A percentile compares a stretch with the other conserved stretches of the same genome.
Evolutionary conservation across 2,797 vertebrate species (phyloP).

Genomic region (Chelidonichthys spinosus): DNA sequence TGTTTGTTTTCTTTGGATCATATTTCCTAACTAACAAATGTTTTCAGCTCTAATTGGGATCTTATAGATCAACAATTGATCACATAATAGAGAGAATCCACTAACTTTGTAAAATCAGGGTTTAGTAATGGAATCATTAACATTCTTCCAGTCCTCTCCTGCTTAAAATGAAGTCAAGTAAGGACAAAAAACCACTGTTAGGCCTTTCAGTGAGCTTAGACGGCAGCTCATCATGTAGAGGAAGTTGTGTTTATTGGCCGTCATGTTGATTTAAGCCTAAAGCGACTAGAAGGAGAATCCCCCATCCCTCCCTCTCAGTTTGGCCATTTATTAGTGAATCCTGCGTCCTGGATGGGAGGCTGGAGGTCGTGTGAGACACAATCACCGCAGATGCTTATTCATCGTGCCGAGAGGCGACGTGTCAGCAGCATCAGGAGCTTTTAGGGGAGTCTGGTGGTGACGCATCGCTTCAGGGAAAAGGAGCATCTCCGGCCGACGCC

Average conservation of each 20-base stretch:
- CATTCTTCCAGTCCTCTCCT: background rate
- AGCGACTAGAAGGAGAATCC: background rate
- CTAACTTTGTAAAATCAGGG: background rate
- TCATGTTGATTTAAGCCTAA: conserved; percentile 34
- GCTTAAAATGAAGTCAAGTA: background rate
- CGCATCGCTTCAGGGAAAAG: conserved; percentile 72
- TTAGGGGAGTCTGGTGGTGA: conserved; percentile 65
- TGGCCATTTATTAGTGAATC: background rate
- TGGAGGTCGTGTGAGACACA: conserved; percentile 29
- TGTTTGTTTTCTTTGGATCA: background rate
- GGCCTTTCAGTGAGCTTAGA: background rate
- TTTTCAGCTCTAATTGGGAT: background rate
- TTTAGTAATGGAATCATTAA: background rate
- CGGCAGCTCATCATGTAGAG: background rate
- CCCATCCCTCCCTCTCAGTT: background rate
- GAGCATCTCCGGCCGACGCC: conserved; percentile 57
- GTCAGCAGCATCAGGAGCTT: conserved; percentile 70
- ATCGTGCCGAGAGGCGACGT: conserved; percentile 44
- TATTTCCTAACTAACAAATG: background rate
- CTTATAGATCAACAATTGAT: background rate
- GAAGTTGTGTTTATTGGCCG: background rate
- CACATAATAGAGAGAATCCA: conserved; percentile 3
- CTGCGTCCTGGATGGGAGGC: conserved; percentile 10
- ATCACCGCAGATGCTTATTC: conserved; percentile 62
- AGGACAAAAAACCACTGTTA: background rate